These are phyloP conservation scores for Catocala nupta DNA, from an alignment of 2,888 invertebrate genomes.

Conservation along the genomic window DNA sequence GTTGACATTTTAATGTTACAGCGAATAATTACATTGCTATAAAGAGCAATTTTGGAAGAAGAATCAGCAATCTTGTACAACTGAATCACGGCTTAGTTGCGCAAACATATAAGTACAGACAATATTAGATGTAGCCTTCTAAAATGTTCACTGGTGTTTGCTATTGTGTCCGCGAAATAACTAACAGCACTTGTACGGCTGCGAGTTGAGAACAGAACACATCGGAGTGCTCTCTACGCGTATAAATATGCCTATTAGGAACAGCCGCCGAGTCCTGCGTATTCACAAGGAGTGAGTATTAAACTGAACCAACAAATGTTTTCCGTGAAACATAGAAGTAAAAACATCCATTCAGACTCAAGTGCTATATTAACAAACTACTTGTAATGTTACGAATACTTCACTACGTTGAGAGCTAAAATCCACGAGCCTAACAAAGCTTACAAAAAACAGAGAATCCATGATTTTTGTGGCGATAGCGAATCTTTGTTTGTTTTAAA, in stretches of 20 bases:
- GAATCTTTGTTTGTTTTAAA: background rate
- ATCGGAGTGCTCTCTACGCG: background rate
- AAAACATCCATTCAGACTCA: background rate
- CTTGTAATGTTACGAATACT: background rate
- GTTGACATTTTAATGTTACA: too few species aligned
- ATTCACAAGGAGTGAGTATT: constrained; percentile 7
- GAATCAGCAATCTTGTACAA: background rate
- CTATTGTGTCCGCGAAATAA: constrained; percentile 5
- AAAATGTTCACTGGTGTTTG: background rate
- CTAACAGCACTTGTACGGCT: background rate
- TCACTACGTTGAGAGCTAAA: too few species aligned
- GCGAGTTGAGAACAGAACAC: constrained; percentile 2
- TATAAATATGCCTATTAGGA: constrained; percentile 10
- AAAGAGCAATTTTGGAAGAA: background rate
- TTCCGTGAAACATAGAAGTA: background rate
- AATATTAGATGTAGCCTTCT: constrained; percentile 4
- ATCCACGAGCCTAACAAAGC: background rate
- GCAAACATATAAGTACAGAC: background rate
- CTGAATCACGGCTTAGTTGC: background rate
- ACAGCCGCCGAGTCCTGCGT: constrained; percentile 7
- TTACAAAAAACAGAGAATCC: background rate
- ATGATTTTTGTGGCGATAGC: background rate
- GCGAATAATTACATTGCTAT: background rate
- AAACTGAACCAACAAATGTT: constrained; percentile 6
- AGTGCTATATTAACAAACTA: constrained; percentile 1